These are phyloP conservation scores for Apodemus sylvaticus DNA, from an alignment of 2,113 vertebrate genomes.

Conservation along the genomic window DNA sequence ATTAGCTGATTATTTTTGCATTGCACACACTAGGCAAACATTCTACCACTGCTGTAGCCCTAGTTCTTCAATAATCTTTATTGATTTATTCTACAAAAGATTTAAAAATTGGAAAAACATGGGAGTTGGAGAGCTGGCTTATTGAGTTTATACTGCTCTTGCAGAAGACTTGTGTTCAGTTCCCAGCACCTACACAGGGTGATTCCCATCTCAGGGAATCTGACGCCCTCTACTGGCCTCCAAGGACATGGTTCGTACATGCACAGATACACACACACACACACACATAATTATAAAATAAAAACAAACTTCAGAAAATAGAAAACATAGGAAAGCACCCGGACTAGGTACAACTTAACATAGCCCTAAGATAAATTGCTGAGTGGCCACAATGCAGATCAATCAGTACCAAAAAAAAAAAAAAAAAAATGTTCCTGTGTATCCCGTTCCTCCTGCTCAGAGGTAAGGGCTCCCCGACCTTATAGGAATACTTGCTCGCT, in stretches of 20 bases:
- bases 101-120: neutral
- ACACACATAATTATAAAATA: neutral
- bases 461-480: neutral
- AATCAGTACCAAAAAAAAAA: no score
- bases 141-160: neutral
- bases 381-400: neutral
- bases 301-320: neutral
- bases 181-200: neutral
- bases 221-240: neutral
- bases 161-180: neutral
- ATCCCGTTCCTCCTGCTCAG: neutral
- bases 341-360: neutral
- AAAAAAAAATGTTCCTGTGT: fast-evolving
- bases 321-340: neutral
- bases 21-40: neutral
- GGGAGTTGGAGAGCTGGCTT: neutral
- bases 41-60: neutral
- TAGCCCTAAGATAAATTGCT: neutral
- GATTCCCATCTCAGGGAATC: neutral
- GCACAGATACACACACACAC: neutral
- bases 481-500: neutral
- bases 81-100: neutral
- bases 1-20: neutral
- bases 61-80: no score
- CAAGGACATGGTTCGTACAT: neutral